phyloP scores from a whole-genome alignment of 2,797 vertebrate genomes.

The Sebastes diaconus region DNA sequence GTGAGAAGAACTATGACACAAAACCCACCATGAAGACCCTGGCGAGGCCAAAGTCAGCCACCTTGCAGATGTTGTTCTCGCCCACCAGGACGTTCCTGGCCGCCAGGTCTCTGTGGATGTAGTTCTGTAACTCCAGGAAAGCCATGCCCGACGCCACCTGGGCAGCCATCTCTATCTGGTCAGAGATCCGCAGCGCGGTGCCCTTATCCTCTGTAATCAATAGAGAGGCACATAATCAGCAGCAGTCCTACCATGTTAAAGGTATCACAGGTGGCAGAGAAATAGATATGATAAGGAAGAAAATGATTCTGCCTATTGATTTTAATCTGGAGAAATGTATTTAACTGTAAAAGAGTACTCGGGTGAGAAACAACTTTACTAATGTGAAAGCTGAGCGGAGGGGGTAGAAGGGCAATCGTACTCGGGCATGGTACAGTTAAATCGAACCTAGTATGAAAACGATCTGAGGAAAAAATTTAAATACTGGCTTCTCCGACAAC shows the following conservation, averaged over 20 bases:
- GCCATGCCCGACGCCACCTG: slow-evolving; percentile 97
- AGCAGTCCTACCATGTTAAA: not conserved
- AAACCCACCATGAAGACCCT: slow-evolving; percentile 90
- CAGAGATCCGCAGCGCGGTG: slow-evolving; percentile 71
- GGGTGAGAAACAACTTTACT: no score
- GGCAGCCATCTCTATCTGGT: slow-evolving; percentile 93
- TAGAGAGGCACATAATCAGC: not conserved
- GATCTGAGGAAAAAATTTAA: no score
- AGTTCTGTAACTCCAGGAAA: slow-evolving; percentile 93
- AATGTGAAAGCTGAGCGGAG: no score
- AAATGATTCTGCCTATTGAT: no score
- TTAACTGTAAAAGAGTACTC: no score
- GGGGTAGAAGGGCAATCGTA: no score
- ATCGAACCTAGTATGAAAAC: no score
- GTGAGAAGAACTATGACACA: not conserved
- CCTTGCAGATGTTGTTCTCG: slow-evolving; percentile 94
- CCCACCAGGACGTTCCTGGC: slow-evolving; percentile 96
- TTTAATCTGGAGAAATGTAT: no score
- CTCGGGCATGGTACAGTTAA: no score
- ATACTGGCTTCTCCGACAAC: no score
- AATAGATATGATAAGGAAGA: no score
- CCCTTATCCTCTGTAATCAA: slow-evolving; percentile 86
- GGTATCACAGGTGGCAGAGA: not conserved
- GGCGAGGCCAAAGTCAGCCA: slow-evolving; percentile 96
- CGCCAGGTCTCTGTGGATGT: slow-evolving; percentile 96